Evolutionary conservation across 2,113 vertebrate genomes (phyloP), one percentile per base, ranked within the genome.

Genomic region (Kryptolebias marmoratus): DNA sequence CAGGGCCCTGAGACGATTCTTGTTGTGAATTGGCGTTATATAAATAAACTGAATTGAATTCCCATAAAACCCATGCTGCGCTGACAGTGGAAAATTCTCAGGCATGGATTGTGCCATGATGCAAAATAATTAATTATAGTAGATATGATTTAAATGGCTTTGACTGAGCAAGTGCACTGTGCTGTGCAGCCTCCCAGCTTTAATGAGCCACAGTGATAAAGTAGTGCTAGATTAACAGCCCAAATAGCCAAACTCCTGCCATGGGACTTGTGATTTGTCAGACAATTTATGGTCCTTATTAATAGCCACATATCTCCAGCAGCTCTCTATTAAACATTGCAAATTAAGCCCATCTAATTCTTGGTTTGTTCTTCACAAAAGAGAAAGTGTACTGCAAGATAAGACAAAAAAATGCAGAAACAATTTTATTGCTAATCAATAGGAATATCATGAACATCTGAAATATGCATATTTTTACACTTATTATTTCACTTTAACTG

Each of bases 151-250:
- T 73, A 68, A 81, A 65, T 11, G 7, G 39, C 73, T 58, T 39
- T 42, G 61, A 70, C 64, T 65, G 61, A 28, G 52, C 47, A 39
- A 64, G 30, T n/a, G 30, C 31, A 52, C 30, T 5, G 5, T 36
- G 60, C 66, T 82, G 63, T 59, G 45, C 48, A 11, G 48, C 45
- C 44, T 73, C 64, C n/a, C 60, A 80, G 64, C 68, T 71, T 54
- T 81, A 87, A 80, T 73, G 58, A 87, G 78, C 72, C 80, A 22
- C 66, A 30, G 65, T 70, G 67, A 87, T 68, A 79, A 77, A 65
- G 64, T 32, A 73, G 61, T 1, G 5, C 7, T 28, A 58, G 71
- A 78, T 82, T 77, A 82, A 82, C 48, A 18, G 62, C 50, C 55
- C 64, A 52, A 75, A 74, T 57, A 53, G 27, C 77, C 66, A 64